phyloP scores from a whole-genome alignment of 2,888 invertebrate genomes.

The Griposia aprilina region DNA sequence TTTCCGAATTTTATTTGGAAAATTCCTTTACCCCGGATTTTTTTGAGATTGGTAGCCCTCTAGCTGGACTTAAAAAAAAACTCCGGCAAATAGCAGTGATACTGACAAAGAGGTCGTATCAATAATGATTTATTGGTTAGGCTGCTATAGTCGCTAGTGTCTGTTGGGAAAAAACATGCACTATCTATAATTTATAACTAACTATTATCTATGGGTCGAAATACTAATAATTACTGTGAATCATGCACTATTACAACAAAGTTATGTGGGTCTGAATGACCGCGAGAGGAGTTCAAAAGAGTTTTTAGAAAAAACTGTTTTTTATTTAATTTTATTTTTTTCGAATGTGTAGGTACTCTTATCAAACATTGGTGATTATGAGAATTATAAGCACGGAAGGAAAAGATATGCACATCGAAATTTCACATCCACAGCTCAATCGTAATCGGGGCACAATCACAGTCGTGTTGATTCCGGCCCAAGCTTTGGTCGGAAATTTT shows the following conservation, averaged over 20 bases:
- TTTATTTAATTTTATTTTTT: neutral
- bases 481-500: conserved; percentile 8
- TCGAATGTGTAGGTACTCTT: too few species aligned
- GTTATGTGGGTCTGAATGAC: conserved; percentile 36
- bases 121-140: conserved; percentile 54
- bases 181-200: conserved; percentile 26
- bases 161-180: conserved; percentile 15
- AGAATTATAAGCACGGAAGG: neutral
- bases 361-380: neutral
- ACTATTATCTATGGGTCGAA: conserved; percentile 38
- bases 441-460: conserved; percentile 14
- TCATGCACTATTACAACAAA: conserved; percentile 34
- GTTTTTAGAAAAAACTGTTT: neutral
- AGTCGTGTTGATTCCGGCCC: conserved; percentile 8
- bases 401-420: neutral
- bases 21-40: neutral
- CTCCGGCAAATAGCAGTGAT: conserved; percentile 8
- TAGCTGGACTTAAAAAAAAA: neutral
- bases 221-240: conserved; percentile 34
- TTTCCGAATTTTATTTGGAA: neutral
- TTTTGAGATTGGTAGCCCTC: too few species aligned
- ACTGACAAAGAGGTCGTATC: conserved; percentile 60
- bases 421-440: neutral
- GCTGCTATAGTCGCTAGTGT: conserved; percentile 2
- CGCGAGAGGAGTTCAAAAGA: neutral